Evolutionary conservation across 2,888 invertebrate genomes (phyloP), one percentile per base, ranked within the genome.

Genomic region (Didymodactylos carnosus): DNA sequence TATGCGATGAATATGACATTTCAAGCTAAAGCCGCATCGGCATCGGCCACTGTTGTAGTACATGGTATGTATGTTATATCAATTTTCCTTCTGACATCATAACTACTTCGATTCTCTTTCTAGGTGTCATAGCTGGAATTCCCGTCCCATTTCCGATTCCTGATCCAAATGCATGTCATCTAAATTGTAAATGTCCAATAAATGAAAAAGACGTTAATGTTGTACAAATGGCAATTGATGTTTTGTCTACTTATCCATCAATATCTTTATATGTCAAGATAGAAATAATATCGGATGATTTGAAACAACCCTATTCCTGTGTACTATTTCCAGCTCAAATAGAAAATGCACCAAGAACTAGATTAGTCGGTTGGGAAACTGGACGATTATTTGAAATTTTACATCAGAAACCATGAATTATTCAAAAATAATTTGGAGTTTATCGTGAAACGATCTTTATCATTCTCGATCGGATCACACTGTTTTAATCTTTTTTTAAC

Each of bases 81-180:
- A 39, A 39, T 19, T 8, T 69, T 39, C 16, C 39, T 39, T n/a
- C 23, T 27, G 2, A 19, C 19, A 23, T 53, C 29, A 27, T 29
- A 62, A n/a, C 39, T 35, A 13, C 43, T n/a, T 43, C 29, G 4
- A 16, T n/a, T 62, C 14, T 19, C 3, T 16, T 39, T 3, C 27
- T 25, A 16, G 73, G 73, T 46, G 70, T 73, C 14, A 70, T 73
- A 29, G 69, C 27, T 35, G 73, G 73, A n/a, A 39, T 73, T 46
- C 73, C 73, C 46, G 39, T 73, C 51, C 73, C 73, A 49, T 73
- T 73, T 73, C 73, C 73, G n/a, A 40, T 73, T 19, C 73, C 73
- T 2, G 73, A 70, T 27, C 14, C 46, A 13, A 39, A 73, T 40
- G 70, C 73, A 51, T 73, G 73, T 51, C 39, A 70, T 25, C 11